Evolutionary conservation across 23 tunicate genomes (phyloP).

Genomic region (Oikopleura dioica): DNA sequence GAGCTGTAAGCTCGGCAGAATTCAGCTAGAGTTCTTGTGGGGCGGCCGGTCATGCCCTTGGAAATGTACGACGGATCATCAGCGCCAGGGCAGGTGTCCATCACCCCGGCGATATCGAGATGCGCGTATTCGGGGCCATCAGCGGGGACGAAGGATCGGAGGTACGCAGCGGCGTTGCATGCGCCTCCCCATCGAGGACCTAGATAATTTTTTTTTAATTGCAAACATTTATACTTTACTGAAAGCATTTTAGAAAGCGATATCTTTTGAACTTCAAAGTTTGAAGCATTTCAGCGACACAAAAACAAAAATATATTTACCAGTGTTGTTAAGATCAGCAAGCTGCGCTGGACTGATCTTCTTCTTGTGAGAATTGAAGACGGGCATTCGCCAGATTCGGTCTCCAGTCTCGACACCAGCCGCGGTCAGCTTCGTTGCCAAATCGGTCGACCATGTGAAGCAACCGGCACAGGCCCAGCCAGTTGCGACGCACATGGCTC

Average conservation of each 20-base stretch:
- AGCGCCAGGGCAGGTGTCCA: slow-evolving; percentile 21
- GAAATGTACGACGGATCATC: slow-evolving; percentile 36
- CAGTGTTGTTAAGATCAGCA: slow-evolving; percentile 78
- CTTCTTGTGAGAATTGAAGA: slow-evolving; percentile 27
- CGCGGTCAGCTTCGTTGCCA: slow-evolving; percentile 4
- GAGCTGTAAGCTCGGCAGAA: slow-evolving; percentile 12
- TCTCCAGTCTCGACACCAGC: slow-evolving; percentile 57
- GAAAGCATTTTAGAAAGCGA: not conserved
- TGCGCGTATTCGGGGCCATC: slow-evolving; percentile 32
- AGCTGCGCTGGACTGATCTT: slow-evolving; percentile 49
- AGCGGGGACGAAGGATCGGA: slow-evolving; percentile 29
- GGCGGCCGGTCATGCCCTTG: slow-evolving; percentile 62
- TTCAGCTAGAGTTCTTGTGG: slow-evolving; percentile 39
- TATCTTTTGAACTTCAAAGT: not conserved
- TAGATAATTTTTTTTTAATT: not conserved
- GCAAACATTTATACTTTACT: no score
- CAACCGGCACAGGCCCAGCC: slow-evolving; percentile 7
- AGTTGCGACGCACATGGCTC: slow-evolving; percentile 10
- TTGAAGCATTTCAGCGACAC: not conserved
- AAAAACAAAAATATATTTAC: slow-evolving; percentile 12
- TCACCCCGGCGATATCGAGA: slow-evolving; percentile 72
- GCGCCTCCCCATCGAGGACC: slow-evolving; percentile 58
- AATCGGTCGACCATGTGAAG: not conserved
- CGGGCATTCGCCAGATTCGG: slow-evolving; percentile 80
- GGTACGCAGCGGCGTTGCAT: slow-evolving; percentile 72